Evolutionary conservation across 1,140 invertebrate genomes (phyloP), one percentile per base, ranked within the genome.

Genomic region (Platyura marginata): DNA sequence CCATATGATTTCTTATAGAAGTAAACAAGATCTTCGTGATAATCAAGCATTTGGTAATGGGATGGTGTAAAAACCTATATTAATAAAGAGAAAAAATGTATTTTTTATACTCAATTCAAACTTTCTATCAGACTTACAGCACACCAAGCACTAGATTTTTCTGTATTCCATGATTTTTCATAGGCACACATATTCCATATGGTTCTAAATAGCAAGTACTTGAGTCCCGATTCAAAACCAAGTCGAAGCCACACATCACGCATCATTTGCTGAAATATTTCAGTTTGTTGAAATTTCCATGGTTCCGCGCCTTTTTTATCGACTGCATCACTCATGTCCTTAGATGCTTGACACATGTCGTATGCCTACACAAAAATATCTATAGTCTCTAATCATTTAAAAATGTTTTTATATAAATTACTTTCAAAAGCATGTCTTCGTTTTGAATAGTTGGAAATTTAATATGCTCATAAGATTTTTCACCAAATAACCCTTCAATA

Each of bases 181-280:
- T 72, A 81, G 6, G 75, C 66, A 53, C 81, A 82, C 61, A 76
- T 72, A 33, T 79, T 69, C 48, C 77, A 81, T 57, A 81, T 78
- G 46, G 61, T 57, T 47, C 2, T 57, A 52, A n/a, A 56, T 52
- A 35, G 69, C 61, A n/a, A 70, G 49, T 23, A 50, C 49, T 45
- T 66, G 63, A 43, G n/a, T n/a, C n/a, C n/a, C n/a, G n/a, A n/a
- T n/a, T 57, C 48, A 41, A 71, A 68, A 11, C 61, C 60, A 40
- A 59, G 46, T 35, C 55, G 49, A 4, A 20, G 50, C 10, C 51
- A 52, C 4, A 59, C 54, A 21, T 51, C 53, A 6, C 20, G 43
- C 43, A 52, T 40, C 5, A 54, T 61, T 15, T 49, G 44, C 20
- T 51, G 59, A 50, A 56, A 55, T 0, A 57, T 16, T 0, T 40